phyloP scores from a whole-genome alignment of 2,888 invertebrate species.

The Mythimna lalbum region DNA sequence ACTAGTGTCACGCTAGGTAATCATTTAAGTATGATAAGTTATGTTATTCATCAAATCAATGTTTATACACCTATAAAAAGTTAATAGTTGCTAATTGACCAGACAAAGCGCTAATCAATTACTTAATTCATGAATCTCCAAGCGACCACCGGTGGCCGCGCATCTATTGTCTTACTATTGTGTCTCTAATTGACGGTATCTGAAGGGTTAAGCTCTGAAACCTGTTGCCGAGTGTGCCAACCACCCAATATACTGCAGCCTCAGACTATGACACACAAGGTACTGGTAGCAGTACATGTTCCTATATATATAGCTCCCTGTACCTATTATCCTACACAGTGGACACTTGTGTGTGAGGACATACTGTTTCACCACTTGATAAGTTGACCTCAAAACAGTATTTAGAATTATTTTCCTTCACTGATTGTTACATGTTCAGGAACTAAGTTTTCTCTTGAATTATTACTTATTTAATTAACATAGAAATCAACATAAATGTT shows the following conservation, averaged over 20 bases:
- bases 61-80: conserved; percentile 2
- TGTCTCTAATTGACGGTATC: too few relatives aligned
- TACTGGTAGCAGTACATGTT: conserved; percentile 28
- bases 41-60: conserved; percentile 6
- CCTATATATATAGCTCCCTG: conserved; percentile 33
- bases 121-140: too few relatives aligned
- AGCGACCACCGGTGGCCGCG: too few relatives aligned
- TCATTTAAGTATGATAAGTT: conserved; percentile 3
- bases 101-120: conserved; percentile 1
- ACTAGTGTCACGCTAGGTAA: background rate
- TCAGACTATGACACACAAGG: conserved; percentile 39
- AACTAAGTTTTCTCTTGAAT: conserved; percentile 46
- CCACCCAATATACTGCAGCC: conserved; percentile 7
- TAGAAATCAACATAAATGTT: background rate
- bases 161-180: too few relatives aligned
- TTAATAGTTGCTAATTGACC: background rate
- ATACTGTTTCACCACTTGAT: conserved; percentile 43
- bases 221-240: conserved; percentile 12
- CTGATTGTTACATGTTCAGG: conserved; percentile 32
- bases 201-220: background rate
- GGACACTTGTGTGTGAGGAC: conserved; percentile 26
- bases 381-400: conserved; percentile 56
- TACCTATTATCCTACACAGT: conserved; percentile 26
- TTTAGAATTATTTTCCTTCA: conserved; percentile 60
- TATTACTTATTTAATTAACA: conserved; percentile 13